Evolutionary conservation across 2,797 vertebrate genomes (phyloP), one percentile per base, ranked within the genome.

Genomic region (Pangasius krempfi): DNA sequence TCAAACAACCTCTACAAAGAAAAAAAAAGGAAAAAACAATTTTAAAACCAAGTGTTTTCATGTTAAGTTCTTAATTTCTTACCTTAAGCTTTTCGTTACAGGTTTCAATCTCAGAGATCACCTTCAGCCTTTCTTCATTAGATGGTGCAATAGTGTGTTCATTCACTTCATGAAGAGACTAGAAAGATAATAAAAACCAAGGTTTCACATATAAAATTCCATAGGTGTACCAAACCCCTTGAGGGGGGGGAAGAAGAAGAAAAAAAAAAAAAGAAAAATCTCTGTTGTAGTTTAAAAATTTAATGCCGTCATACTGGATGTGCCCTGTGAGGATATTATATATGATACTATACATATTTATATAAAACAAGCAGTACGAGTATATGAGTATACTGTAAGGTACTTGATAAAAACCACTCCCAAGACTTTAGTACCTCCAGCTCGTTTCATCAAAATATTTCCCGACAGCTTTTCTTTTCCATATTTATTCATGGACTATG

Each of bases 41-140:
- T 66, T 66, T 27, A 60, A 83, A 44, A n/a, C n/a, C n/a, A n/a
- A n/a, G n/a, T n/a, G n/a, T n/a, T n/a, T n/a, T n/a, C n/a, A n/a
- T n/a, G n/a, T 47, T 10, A 68, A 54, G 14, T 0, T 58, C 4
- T 22, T 50, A 16, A 70, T 12, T 52, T 16, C 1, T 84, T 89
- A 97, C 96, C 95, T 95, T 91, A 30, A 96, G 87, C 10, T 92
- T 92, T 73, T 0, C 56, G 0, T 86, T 73, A 0, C 93, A 94
- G 2, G 91, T 82, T 3, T 93, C 86, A 33, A 96, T 70, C 33
- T 91, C 25, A 60, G 89, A 0, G 56, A 83, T 25, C 37, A 47
- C 16, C 75, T 52, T 86, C 64, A 62, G 18, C n/a, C 70, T 85
- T 0, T 1, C 33, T 52, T 76, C 88, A 7, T 70, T 88, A 10